A percentile compares a stretch with the other conserved stretches of the same genome.
phyloP scores from a whole-genome alignment of 2,888 invertebrate genomes.

The Andrena marginata region DNA sequence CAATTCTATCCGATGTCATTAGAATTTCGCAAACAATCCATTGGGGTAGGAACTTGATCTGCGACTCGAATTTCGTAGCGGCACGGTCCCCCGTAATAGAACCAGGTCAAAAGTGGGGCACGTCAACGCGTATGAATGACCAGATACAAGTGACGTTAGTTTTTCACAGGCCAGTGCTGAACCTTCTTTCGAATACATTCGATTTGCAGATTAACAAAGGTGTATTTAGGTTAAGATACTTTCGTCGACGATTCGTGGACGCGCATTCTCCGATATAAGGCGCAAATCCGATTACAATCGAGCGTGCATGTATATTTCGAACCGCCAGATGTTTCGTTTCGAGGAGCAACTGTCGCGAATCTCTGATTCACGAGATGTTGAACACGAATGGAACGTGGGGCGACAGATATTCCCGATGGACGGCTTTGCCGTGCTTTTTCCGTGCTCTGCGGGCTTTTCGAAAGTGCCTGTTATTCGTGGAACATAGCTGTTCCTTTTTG shows the following conservation, averaged over 20 bases:
- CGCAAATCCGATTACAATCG: constrained; percentile 27
- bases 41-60: constrained; percentile 25
- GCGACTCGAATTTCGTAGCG: constrained; percentile 32
- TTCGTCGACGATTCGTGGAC: constrained; percentile 4
- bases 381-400: not conserved
- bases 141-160: constrained; percentile 11
- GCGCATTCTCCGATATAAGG: not conserved
- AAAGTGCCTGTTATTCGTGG: not conserved
- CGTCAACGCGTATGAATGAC: constrained; percentile 67
- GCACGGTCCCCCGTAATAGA: constrained; percentile 15
- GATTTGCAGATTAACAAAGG: constrained; percentile 54
- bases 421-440: not conserved
- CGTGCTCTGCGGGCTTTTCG: not conserved
- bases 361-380: constrained; percentile 13
- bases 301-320: not conserved
- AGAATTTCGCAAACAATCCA: constrained; percentile 44
- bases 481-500: not conserved
- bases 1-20: constrained; percentile 31
- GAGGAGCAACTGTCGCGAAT: not conserved
- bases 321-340: constrained; percentile 1
- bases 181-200: constrained; percentile 25
- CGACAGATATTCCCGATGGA: not conserved
- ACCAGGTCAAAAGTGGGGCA: constrained; percentile 57
- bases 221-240: constrained; percentile 7
- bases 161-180: constrained; percentile 54